Base-by-base conservation (phyloP, 2,113 vertebrate species). In the Motacilla alba region DNA sequence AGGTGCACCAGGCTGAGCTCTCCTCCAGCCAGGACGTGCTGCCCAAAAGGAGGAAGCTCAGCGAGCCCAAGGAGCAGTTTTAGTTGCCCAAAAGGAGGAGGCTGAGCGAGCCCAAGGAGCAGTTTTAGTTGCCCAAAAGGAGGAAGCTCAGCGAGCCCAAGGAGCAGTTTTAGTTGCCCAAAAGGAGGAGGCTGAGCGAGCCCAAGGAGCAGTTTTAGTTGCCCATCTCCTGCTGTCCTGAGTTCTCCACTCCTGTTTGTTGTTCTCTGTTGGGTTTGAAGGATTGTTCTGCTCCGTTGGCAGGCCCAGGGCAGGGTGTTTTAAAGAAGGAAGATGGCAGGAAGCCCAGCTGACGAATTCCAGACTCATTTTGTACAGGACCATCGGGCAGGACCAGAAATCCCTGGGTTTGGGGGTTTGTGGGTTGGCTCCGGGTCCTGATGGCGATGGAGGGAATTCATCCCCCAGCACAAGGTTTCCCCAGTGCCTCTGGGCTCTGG, bases 181-280 rank as follows among this genome's bases (percentile, higher is more conserved):
- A 99, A 79, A 98, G 97, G 93, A 98, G 98, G 81, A 99, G 22
- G 47, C 47, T n/a, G n/a, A n/a, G n/a, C n/a, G n/a, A 99, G 69
- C 99, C 99, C 26, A 98, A 98, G 94, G 97, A 99, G 12, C 87
- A 10, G 55, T 96, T 96, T 60, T 99, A 97, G 96, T 17, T 52
- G 4, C 63, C 12, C 2, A 2, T 3, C 41, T 79, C 69, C 9
- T 5, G 6, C 56, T 11, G 24, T 17, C 76, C n/a, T 3, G 26
- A 83, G 35, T 79, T 81, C 27, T 11, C 55, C 5, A 0, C 49
- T 75, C n/a, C 35, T 44, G 1, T 6, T 10, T 6, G 11, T 16
- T 47, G 35, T 82, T 91, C n/a, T 5, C 37, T 26, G 66, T 94
- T 91, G 5, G 2, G 3, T 19, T 52, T 83, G 53, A 3, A n/a